Conservation (phyloP, 2,113 vertebrate species). For the Myotis davidii region DNA sequence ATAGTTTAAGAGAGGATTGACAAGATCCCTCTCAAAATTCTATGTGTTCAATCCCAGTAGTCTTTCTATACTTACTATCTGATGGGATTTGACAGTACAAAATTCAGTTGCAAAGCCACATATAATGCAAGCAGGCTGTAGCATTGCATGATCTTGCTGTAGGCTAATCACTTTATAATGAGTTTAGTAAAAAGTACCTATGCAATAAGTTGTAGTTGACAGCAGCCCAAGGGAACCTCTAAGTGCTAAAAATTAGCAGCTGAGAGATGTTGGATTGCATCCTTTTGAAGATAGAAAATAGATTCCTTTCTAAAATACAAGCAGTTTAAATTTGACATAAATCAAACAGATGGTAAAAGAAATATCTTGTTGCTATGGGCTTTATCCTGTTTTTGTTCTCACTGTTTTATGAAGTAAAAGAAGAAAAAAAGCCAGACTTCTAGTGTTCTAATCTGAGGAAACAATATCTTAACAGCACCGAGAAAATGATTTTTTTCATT, state of each 20-base stretch:
- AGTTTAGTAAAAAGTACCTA: constrained; percentile 85
- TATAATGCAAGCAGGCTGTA: constrained; percentile 67
- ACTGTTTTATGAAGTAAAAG: constrained; percentile 65
- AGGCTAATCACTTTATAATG: constrained; percentile 87
- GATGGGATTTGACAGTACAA: constrained; percentile 73
- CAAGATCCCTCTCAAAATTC: background rate
- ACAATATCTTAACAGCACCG: constrained; percentile 51
- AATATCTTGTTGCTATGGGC: constrained; percentile 76
- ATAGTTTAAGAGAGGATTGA: constrained; percentile 45
- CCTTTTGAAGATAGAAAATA: constrained; percentile 76
- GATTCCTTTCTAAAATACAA: constrained; percentile 78
- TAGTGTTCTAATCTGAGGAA: constrained; percentile 61
- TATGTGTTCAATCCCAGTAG: constrained; percentile 53
- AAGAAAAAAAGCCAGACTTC: constrained; percentile 53
- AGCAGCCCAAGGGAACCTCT: constrained; percentile 84
- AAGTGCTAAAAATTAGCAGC: constrained; percentile 83
- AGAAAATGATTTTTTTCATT: constrained; percentile 47
- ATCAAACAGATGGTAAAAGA: constrained; percentile 81
- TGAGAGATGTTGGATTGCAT: constrained; percentile 79
- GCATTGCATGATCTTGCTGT: constrained; percentile 74
- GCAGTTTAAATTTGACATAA: constrained; percentile 79
- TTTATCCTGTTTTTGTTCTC: constrained; percentile 78
- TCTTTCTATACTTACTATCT: constrained; percentile 57
- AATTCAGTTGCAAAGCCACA: constrained; percentile 75
- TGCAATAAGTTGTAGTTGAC: constrained; percentile 85